Evolutionary conservation across 2,888 invertebrate genomes (phyloP), one percentile per base, ranked within the genome.

Genomic region (Phanerotoma sp.): DNA sequence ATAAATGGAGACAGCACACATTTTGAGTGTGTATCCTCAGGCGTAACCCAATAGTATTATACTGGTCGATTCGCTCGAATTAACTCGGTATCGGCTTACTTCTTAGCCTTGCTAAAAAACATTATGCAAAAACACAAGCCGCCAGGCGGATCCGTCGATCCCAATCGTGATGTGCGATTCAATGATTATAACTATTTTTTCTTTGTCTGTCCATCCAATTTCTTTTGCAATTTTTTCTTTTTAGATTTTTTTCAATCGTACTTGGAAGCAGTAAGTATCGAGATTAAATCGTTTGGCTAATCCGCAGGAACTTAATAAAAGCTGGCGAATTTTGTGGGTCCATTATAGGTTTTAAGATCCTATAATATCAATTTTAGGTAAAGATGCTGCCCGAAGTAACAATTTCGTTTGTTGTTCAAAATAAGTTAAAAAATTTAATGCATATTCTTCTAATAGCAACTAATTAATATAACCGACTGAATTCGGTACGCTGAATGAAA

Each of bases 21-120:
- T 48, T 16, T 37, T 38, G 21, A 48, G 48, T 40, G 52, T 58
- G 48, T 60, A 63, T 58, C 65, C 61, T 62, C 58, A 45, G 56
- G 57, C 53, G 67, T 66, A 68, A 67, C 64, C 61, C 66, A 65
- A 68, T 67, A 68, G 57, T 56, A 52, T 51, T 50, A 51, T 52
- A 51, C 54, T 35, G 52, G 38, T 49, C 55, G 49, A 55, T 46
- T 58, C 51, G 56, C 48, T 52, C 58, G 60, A 62, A 62, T 62
- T 62, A 60, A 62, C 58, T 56, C 35, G 41, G 55, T 47, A 62
- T 61, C 57, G 54, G 53, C 46, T 52, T 58, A 54, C 49, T 42
- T 51, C 49, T 40, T 13, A 33, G 28, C 47, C 46, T 33, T 37
- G 20, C 37, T 28, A 40, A 41, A 42, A 50, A 33, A 50, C 41